Evolutionary conservation across 2,797 vertebrate genomes (phyloP).

Genomic region (Cichlasoma orientale): DNA sequence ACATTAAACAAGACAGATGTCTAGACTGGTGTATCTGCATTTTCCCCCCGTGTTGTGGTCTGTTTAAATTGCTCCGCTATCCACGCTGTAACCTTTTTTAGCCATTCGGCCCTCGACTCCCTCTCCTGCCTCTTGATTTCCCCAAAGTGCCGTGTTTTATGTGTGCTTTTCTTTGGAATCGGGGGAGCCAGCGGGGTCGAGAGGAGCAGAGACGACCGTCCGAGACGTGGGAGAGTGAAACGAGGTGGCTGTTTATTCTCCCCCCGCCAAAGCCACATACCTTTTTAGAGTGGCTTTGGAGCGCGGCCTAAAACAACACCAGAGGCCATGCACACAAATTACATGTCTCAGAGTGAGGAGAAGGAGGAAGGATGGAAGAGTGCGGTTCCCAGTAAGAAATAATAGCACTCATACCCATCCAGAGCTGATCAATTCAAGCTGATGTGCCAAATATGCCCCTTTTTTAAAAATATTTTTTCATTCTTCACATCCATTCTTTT

Average conservation of each 20-base stretch:
- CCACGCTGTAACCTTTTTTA: conserved; percentile 56
- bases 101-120: conserved; percentile 27
- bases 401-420: conserved; percentile 1
- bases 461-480: background rate
- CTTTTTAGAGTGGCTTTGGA: conserved; percentile 79
- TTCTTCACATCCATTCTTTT: background rate
- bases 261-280: conserved; percentile 72
- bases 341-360: conserved; percentile 46
- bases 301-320: conserved; percentile 71
- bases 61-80: conserved; percentile 26
- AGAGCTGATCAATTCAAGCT: background rate
- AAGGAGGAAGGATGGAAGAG: conserved; percentile 30
- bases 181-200: conserved; percentile 54
- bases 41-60: conserved; percentile 14
- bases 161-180: conserved; percentile 72
- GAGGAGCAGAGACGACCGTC: conserved; percentile 65
- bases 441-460: background rate
- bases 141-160: conserved; percentile 72
- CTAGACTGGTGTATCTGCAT: conserved; percentile 12
- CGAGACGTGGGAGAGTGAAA: conserved; percentile 72
- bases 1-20: conserved; percentile 7
- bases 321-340: conserved; percentile 73
- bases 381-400: conserved; percentile 54
- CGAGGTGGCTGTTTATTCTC: conserved; percentile 79
- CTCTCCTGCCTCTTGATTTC: conserved; percentile 64